Conservation (phyloP, 2,797 vertebrate genomes). For the Amblyopsis hoosieri region DNA sequence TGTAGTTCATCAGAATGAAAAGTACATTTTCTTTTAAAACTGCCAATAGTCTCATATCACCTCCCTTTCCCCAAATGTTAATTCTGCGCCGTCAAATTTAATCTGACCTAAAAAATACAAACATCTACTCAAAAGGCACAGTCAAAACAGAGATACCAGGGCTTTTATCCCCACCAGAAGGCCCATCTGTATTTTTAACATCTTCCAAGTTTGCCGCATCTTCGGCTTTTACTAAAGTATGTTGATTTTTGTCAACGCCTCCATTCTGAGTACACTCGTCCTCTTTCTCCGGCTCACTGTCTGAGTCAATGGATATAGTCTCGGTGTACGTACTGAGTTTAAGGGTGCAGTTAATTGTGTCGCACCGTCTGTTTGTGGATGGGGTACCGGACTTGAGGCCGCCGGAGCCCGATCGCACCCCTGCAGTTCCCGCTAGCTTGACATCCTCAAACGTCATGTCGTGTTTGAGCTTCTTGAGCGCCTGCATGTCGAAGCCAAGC, state of each 20-base stretch:
- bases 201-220: conserved; percentile 42
- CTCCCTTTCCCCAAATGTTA: neutral
- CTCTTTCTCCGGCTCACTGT: conserved; percentile 73
- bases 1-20: no score
- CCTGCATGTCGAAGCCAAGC: conserved; percentile 94
- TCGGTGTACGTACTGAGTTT: conserved; percentile 70
- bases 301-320: conserved; percentile 77
- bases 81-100: neutral
- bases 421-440: conserved; percentile 74
- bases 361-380: conserved; percentile 73
- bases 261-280: conserved; percentile 42
- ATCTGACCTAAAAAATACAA: conserved; percentile 3
- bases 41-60: neutral
- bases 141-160: conserved; percentile 37
- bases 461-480: conserved; percentile 89
- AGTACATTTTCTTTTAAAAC: neutral
- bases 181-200: conserved; percentile 54
- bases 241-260: conserved; percentile 21
- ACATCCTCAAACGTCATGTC: conserved; percentile 86
- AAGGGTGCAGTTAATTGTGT: conserved; percentile 82
- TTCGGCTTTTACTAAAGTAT: conserved; percentile 10
- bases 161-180: conserved; percentile 17
- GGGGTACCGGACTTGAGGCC: conserved; percentile 51
- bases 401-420: conserved; percentile 66
- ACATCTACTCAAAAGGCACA: conserved; percentile 39